phyloP scores from a whole-genome alignment of 2,888 invertebrate species.

The Salticus scenicus region DNA sequence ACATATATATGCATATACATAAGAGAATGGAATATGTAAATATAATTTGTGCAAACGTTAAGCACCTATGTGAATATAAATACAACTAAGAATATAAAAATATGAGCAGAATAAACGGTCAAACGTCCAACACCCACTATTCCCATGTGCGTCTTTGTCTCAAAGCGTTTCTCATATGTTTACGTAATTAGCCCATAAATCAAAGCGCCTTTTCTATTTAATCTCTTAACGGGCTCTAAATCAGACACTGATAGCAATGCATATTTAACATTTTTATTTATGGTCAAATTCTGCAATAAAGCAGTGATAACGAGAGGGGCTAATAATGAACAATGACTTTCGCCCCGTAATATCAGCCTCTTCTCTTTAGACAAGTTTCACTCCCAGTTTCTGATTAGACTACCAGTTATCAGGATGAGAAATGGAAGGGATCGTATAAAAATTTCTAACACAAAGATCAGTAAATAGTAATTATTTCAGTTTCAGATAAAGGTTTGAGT shows the following conservation, averaged over 20 bases:
- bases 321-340: slow-evolving; percentile 65
- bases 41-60: too few relatives aligned
- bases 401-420: neutral
- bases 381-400: slow-evolving; percentile 49
- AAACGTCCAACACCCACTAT: neutral
- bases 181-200: slow-evolving; percentile 55
- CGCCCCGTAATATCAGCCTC: neutral
- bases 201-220: slow-evolving; percentile 28
- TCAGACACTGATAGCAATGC: slow-evolving; percentile 32
- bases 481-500: too few relatives aligned
- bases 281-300: slow-evolving; percentile 56
- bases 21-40: too few relatives aligned
- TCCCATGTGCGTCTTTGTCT: neutral
- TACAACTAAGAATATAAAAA: too few relatives aligned
- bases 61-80: too few relatives aligned
- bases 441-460: slow-evolving; percentile 15
- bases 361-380: slow-evolving; percentile 13
- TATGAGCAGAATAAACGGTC: too few relatives aligned
- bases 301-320: slow-evolving; percentile 32
- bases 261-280: slow-evolving; percentile 64
- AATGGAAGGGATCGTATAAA: neutral
- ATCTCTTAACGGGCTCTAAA: slow-evolving; percentile 42
- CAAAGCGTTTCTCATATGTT: slow-evolving; percentile 3
- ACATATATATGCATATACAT: too few relatives aligned
- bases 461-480: too few relatives aligned